Evolutionary conservation across 2,113 vertebrate genomes (phyloP).

Genomic region (Epinephelus fuscoguttatus): DNA sequence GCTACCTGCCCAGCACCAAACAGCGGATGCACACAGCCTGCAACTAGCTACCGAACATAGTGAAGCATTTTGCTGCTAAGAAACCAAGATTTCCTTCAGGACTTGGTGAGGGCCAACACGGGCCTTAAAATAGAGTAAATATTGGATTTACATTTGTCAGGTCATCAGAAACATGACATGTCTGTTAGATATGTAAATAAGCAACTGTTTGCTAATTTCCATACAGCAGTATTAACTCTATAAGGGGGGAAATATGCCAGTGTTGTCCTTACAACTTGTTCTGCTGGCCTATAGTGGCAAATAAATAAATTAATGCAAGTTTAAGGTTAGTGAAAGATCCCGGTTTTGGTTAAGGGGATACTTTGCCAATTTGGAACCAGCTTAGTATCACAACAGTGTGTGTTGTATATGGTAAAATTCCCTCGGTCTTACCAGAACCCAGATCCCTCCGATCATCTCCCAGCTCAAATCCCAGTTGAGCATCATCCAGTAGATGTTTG

Average conservation of each 20-base stretch:
- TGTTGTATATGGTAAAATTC: too few relatives aligned
- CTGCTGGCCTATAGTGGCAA: not conserved
- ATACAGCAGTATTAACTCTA: not conserved
- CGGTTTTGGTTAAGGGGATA: too few relatives aligned
- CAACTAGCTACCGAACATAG: not conserved
- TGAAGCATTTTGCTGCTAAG: not conserved
- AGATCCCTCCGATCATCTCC: too few relatives aligned
- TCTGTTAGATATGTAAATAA: not conserved
- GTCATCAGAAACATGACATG: not conserved
- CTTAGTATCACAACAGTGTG: too few relatives aligned
- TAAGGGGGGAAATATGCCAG: not conserved
- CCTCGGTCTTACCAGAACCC: too few relatives aligned
- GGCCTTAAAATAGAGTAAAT: not conserved
- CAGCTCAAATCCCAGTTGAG: too few relatives aligned
- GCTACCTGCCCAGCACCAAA: not conserved
- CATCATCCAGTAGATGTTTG: too few relatives aligned
- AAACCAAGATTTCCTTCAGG: rapidly evolving
- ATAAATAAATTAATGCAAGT: not conserved
- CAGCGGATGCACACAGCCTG: not conserved
- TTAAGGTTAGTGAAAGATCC: not conserved
- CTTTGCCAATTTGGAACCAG: too few relatives aligned
- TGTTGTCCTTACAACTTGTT: not conserved
- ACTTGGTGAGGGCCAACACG: not conserved
- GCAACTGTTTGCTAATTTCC: not conserved
- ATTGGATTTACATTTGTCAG: not conserved